Percentiles rank a stretch among this genome's conserved stretches.
Evolutionary conservation across 2,113 vertebrate species (phyloP).

Genomic region (Brienomyrus longianalis): DNA sequence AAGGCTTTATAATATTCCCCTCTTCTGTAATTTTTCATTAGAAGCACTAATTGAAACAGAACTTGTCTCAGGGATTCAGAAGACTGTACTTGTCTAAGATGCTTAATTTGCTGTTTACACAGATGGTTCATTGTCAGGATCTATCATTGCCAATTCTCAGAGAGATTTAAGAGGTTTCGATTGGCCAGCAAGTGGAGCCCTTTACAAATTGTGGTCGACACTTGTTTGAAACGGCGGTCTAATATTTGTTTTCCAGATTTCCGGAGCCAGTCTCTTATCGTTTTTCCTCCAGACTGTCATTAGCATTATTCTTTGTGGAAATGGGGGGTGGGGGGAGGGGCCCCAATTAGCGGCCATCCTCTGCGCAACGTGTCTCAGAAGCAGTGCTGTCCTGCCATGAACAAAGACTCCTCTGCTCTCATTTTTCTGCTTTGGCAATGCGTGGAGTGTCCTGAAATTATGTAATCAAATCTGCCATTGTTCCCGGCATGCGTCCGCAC

Average conservation of each 20-base stretch:
- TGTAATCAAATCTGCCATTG: conserved; percentile 17
- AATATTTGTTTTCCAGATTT: conserved; percentile 1
- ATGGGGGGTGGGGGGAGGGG: neutral
- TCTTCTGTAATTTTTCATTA: conserved; percentile 45
- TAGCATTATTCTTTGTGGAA: neutral
- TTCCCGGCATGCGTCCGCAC: neutral
- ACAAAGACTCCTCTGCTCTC: conserved; percentile 2
- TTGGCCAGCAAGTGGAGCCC: neutral
- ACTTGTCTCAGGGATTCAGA: conserved; percentile 23
- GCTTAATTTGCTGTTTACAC: conserved; percentile 28
- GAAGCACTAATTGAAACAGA: conserved; percentile 41
- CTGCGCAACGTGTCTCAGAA: neutral
- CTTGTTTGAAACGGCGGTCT: neutral
- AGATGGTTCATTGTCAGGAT: conserved; percentile 21
- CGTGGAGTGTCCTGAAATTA: neutral
- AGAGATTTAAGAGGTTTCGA: conserved; percentile 2
- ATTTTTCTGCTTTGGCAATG: neutral
- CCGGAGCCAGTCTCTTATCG: neutral
- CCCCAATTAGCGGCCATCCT: neutral
- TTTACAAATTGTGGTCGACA: neutral
- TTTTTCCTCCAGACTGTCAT: neutral
- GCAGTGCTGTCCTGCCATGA: neutral
- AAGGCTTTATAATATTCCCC: conserved; percentile 33
- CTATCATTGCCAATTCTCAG: conserved; percentile 3
- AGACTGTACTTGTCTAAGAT: conserved; percentile 25